These are phyloP conservation scores for Dolichopus griseipennis DNA, from an alignment of 2,888 invertebrate genomes.

Conservation along the genomic window DNA sequence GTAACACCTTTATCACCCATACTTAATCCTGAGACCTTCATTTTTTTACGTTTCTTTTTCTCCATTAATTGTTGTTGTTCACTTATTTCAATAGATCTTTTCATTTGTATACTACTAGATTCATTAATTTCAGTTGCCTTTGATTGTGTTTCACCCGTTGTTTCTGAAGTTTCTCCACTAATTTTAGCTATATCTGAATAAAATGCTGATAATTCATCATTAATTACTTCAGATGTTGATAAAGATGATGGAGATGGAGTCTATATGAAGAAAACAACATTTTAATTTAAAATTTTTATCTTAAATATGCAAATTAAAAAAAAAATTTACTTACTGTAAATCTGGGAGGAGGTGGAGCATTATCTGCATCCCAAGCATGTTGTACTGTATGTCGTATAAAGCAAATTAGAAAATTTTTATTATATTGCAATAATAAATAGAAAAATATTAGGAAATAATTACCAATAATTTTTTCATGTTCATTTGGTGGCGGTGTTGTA, in stretches of 20 bases:
- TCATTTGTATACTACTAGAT: neutral
- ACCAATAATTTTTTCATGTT: constrained; percentile 24
- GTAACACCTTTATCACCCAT: constrained; percentile 63
- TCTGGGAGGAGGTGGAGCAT: constrained; percentile 27
- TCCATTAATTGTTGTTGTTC: neutral
- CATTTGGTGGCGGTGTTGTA: constrained; percentile 49
- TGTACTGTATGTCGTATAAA: neutral
- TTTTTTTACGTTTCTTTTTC: constrained; percentile 32
- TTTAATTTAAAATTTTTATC: neutral
- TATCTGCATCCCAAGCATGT: constrained; percentile 16
- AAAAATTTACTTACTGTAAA: constrained; percentile 16
- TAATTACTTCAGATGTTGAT: constrained; percentile 27
- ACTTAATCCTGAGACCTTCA: constrained; percentile 47
- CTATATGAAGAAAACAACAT: neutral
- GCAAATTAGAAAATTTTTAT: no score
- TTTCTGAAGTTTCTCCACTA: constrained; percentile 36
- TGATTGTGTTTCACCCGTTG: neutral
- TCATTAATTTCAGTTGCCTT: neutral
- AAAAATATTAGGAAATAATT: neutral
- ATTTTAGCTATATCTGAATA: constrained; percentile 53
- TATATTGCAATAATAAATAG: no score
- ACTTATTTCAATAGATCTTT: neutral
- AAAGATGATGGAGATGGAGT: constrained; percentile 11
- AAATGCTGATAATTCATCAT: constrained; percentile 50
- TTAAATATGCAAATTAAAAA: no score